Base-by-base conservation (phyloP, 2,113 vertebrate genomes). In the Amphilophus citrinellus region DNA sequence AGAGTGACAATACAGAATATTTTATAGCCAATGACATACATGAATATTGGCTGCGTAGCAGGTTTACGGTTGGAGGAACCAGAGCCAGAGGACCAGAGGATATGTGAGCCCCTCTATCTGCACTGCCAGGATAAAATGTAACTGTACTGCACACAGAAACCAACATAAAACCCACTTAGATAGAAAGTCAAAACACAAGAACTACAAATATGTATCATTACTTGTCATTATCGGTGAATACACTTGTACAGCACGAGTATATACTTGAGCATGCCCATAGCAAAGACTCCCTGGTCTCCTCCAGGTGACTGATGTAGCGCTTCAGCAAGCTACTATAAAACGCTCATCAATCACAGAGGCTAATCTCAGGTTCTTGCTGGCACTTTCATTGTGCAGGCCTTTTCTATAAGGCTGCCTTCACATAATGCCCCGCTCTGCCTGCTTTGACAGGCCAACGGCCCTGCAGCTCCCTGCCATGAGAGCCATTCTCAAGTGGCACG, bases 291-390 rank as follows among this genome's bases (percentile, higher is more conserved):
- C 79, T 22, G 44, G 35, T 77, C 84, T 86, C 82, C 87, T 87
- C 66, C 89, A 95, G 95, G 92, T 95, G 91, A 94, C 83, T 82
- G 77, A 76, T 68, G 85, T 22, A 78, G 82, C 79, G 90, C 91
- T 80, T 88, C 93, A 95, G 63, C 89, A 88, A 80, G 61, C 84
- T 8, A 18, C 89, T 88, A 92, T 89, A 94, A 94, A 94, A 91
- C 68, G 60, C 90, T 94, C 91, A 95, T 95, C 94, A 92, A 95
- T 96, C 93, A 95, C 93, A 17, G 86, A 22, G 39, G 84, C 89
- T 95, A 94, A 95, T 94, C 95, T 95, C 91, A 94, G 90, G 89
- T 88, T 93, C 88, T 84, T 22, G 42, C 85, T 93, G 92, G 93
- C 94, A 93, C 92, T 81, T 95, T 91, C 92, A 94, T 95, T 95